Evolutionary conservation across 2,888 invertebrate species (phyloP), one percentile per base, ranked within the genome.

Genomic region (Unio pictorum): DNA sequence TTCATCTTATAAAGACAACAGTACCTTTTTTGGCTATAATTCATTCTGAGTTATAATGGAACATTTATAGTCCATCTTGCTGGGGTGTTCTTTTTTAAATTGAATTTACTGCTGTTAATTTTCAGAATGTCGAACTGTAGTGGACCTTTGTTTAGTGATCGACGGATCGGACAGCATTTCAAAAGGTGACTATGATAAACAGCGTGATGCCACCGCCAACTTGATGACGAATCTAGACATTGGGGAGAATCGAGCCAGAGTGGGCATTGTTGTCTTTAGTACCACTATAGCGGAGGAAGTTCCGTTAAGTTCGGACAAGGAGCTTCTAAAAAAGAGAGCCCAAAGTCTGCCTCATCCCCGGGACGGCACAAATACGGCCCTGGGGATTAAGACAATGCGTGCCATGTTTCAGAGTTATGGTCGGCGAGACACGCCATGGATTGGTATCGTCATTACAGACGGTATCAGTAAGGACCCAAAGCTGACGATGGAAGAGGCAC

Each of bases 381-480:
- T 69, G 17, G 85, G 78, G 11, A 76, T 85, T 20, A 45, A 62
- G 11, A 68, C 57, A 23, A 84, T 84, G 80, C 69, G 67, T 26
- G 23, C 73, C 15, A 55, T 80, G 60, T 79, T 83, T 59, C 57
- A 66, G 0, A 62, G 23, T 8, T 67, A 74, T 4, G 81, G 79
- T 4, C 76, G 83, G n/a, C 59, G 34, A 0, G 75, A 80, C 28
- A 83, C 89, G 3, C 89, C 89, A 0, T 87, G 86, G 73, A 84
- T 89, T 0, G 88, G 86, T 11, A 81, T 91, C 28, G 88, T 90
- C 7, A 84, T 91, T 34, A 90, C 90, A 1, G 90, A 90, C 70
- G 90, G 90, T 20, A 84, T 86, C 63, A 89, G 89, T 54, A 88
- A 82, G 30, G 57, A 75, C 63, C 76, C 74, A 4, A 20, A 15